phyloP scores from a whole-genome alignment of 2,888 invertebrate genomes.

The Stomorhina lunata region DNA sequence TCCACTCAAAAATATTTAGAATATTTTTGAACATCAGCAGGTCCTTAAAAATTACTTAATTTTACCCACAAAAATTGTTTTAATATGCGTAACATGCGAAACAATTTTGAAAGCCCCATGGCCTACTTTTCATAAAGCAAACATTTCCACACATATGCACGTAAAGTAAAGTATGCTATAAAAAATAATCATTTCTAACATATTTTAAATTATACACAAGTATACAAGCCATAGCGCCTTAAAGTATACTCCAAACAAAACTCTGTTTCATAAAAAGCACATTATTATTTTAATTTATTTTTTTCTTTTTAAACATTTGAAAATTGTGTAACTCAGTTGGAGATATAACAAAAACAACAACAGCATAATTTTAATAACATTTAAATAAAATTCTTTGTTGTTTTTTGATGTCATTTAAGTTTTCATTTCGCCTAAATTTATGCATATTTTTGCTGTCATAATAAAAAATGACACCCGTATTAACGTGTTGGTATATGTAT shows the following conservation, averaged over 20 bases:
- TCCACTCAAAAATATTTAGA: too few species aligned
- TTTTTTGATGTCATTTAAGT: conserved; percentile 45
- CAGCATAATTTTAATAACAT: background rate
- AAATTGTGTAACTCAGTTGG: background rate
- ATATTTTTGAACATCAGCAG: too few species aligned
- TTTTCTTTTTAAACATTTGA: background rate
- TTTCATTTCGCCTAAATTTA: conserved; percentile 34
- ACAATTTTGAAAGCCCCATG: conserved; percentile 32
- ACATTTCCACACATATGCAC: background rate
- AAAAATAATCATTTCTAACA: too few species aligned
- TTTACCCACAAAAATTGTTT: conserved; percentile 27
- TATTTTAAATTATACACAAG: background rate
- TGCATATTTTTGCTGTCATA: conserved; percentile 28
- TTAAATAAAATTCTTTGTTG: conserved; percentile 18
- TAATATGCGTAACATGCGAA: conserved; percentile 30
- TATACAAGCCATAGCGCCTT: conserved; percentile 26
- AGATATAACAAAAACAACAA: background rate
- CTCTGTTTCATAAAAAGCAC: conserved; percentile 5
- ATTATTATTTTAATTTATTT: conserved; percentile 17
- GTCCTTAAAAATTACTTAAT: too few species aligned
- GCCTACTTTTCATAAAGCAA: conserved; percentile 45
- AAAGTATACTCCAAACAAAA: conserved; percentile 31
- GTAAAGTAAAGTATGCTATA: conserved; percentile 3
- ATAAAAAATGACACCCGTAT: conserved; percentile 26
- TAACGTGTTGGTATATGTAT: background rate